A percentile compares a stretch with the other conserved stretches of the same genome.
Conservation (phyloP, 2,888 invertebrate genomes). For the Lomographa bimaculata region DNA sequence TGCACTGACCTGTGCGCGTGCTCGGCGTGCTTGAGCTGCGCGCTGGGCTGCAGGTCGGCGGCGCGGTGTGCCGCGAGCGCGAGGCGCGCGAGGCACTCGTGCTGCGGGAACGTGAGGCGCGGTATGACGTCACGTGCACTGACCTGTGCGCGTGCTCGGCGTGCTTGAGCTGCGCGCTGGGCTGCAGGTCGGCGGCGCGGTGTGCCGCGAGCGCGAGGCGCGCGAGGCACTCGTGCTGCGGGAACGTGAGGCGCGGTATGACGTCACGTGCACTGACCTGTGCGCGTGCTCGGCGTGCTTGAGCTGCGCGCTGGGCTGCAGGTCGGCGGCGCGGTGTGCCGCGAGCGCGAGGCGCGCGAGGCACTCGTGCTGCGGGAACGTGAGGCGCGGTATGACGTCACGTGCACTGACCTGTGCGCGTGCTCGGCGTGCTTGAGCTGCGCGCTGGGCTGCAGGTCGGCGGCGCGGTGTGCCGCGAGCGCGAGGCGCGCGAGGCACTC, state of each 20-base stretch:
- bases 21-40: constrained; percentile 89
- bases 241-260: neutral
- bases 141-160: constrained; percentile 82
- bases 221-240: constrained; percentile 54
- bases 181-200: constrained; percentile 91
- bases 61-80: constrained; percentile 87
- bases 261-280: constrained; percentile 17
- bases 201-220: constrained; percentile 87
- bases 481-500: constrained; percentile 85
- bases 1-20: constrained; percentile 69
- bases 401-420: constrained; percentile 40
- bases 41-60: constrained; percentile 91
- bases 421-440: constrained; percentile 90
- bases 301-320: constrained; percentile 88
- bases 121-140: too few relatives aligned
- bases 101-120: neutral
- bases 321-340: constrained; percentile 90
- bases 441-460: constrained; percentile 91
- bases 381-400: neutral
- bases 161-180: constrained; percentile 88
- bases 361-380: neutral
- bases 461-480: constrained; percentile 87
- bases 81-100: constrained; percentile 81
- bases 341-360: constrained; percentile 87
- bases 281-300: constrained; percentile 87